Conservation (phyloP, 2,113 vertebrate genomes). For the Hypomesus transpacificus region DNA sequence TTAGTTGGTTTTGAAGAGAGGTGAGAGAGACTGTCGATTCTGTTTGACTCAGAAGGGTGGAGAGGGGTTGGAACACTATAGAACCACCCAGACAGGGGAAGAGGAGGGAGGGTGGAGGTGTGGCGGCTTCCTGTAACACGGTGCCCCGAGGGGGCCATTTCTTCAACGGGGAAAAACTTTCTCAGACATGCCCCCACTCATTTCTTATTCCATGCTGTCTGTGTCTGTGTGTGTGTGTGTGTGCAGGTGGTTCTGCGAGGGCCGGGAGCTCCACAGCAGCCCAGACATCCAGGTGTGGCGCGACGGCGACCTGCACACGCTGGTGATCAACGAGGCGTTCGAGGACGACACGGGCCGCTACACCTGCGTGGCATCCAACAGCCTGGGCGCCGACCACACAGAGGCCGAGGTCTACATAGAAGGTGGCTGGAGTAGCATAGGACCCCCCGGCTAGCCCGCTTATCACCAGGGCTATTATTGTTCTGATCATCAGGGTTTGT, state of each 20-base stretch:
- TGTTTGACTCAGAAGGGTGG: too few species aligned
- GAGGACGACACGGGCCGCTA: conserved; percentile 98
- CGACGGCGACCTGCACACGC: conserved; percentile 81
- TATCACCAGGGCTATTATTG: background rate
- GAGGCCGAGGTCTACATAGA: conserved; percentile 97
- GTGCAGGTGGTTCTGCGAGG: conserved; percentile 97
- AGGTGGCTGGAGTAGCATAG: conserved; percentile 69
- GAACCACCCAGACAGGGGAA: too few species aligned
- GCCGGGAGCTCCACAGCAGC: conserved; percentile 84
- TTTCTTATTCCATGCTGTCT: background rate
- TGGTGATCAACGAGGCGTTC: conserved; percentile 93
- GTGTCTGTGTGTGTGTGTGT: background rate
- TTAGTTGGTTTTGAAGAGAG: too few species aligned
- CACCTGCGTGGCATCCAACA: conserved; percentile 91
- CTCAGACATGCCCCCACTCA: too few species aligned
- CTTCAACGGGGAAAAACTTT: too few species aligned
- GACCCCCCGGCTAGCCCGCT: background rate
- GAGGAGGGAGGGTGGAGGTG: too few species aligned
- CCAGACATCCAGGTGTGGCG: conserved; percentile 91
- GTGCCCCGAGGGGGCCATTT: too few species aligned
- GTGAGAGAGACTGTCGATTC: too few species aligned
- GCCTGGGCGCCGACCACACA: conserved; percentile 86
- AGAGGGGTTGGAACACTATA: too few species aligned
- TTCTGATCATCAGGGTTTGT: too few species aligned
- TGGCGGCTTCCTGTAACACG: too few species aligned